A percentile compares a stretch with the other conserved stretches of the same genome.
phyloP scores from a whole-genome alignment of 2,113 vertebrate genomes.

The Poeciliopsis prolifica region DNA sequence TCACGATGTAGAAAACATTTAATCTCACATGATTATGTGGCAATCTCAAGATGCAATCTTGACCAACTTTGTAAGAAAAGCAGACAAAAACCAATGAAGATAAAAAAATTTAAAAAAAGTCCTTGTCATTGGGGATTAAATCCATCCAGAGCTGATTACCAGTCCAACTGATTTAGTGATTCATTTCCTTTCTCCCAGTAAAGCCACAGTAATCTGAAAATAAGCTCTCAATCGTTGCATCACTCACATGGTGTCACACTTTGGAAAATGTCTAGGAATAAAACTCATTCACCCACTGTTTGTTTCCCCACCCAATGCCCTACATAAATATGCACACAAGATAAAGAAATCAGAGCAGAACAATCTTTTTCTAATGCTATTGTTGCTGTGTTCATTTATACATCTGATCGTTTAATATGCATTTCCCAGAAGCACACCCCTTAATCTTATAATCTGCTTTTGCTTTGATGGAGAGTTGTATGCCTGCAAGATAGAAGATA shows the following conservation, averaged over 20 bases:
- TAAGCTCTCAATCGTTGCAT: constrained; percentile 8
- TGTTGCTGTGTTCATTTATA: constrained; percentile 45
- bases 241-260: not conserved
- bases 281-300: constrained; percentile 10
- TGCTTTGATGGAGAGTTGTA: constrained; percentile 57
- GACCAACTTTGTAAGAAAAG: constrained; percentile 31
- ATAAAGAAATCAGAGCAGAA: constrained; percentile 18
- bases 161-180: constrained; percentile 53
- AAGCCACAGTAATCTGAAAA: constrained; percentile 32
- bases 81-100: constrained; percentile 48
- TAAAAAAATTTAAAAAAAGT: constrained; percentile 55
- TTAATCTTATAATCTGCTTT: constrained; percentile 81
- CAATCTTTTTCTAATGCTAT: constrained; percentile 24
- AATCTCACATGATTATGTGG: constrained; percentile 61
- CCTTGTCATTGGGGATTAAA: constrained; percentile 61
- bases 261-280: constrained; percentile 1
- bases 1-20: constrained; percentile 45
- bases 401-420: constrained; percentile 28
- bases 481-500: constrained; percentile 44
- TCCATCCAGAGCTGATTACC: constrained; percentile 49
- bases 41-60: constrained; percentile 35
- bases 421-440: constrained; percentile 44
- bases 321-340: not conserved
- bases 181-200: constrained; percentile 25
- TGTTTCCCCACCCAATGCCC: not conserved